Percentiles rank a stretch among this genome's conserved stretches.
Conservation (phyloP, 2,888 invertebrate genomes). For the Diplolepis rosae region DNA sequence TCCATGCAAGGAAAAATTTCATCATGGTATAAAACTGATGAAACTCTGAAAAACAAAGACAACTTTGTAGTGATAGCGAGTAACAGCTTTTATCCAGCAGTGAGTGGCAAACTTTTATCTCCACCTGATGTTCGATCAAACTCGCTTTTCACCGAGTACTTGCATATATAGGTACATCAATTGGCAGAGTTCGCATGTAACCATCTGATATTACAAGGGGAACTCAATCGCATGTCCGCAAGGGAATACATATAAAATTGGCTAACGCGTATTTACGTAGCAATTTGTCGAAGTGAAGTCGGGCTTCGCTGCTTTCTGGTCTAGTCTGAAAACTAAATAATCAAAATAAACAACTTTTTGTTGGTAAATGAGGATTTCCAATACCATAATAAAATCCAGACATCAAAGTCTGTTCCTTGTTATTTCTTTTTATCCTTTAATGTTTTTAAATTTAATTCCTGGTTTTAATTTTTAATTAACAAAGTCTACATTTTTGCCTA, state of each 20-base stretch:
- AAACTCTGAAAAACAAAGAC: neutral
- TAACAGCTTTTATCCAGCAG: neutral
- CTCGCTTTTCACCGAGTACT: slow-evolving; percentile 9
- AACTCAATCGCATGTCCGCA: slow-evolving; percentile 37
- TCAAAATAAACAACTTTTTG: neutral
- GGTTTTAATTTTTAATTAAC: too few species aligned
- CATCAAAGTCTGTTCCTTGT: neutral
- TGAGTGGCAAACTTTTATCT: slow-evolving; percentile 21
- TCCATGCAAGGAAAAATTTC: neutral
- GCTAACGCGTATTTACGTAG: slow-evolving; percentile 36
- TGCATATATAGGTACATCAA: slow-evolving; percentile 6
- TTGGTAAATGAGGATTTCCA: neutral
- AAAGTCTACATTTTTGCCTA: too few species aligned
- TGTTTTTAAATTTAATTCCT: too few species aligned
- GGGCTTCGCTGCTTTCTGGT: slow-evolving; percentile 1
- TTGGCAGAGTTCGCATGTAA: slow-evolving; percentile 36
- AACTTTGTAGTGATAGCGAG: neutral
- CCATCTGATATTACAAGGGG: slow-evolving; percentile 33
- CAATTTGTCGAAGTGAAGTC: slow-evolving; percentile 42
- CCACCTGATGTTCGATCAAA: neutral
- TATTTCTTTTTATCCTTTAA: too few species aligned
- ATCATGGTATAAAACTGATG: neutral
- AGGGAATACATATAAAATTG: slow-evolving; percentile 36
- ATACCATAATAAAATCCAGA: neutral
- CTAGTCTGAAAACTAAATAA: neutral